Evolutionary conservation across 2,797 vertebrate species (phyloP).

Genomic region (Notoglanidium macrostoma): DNA sequence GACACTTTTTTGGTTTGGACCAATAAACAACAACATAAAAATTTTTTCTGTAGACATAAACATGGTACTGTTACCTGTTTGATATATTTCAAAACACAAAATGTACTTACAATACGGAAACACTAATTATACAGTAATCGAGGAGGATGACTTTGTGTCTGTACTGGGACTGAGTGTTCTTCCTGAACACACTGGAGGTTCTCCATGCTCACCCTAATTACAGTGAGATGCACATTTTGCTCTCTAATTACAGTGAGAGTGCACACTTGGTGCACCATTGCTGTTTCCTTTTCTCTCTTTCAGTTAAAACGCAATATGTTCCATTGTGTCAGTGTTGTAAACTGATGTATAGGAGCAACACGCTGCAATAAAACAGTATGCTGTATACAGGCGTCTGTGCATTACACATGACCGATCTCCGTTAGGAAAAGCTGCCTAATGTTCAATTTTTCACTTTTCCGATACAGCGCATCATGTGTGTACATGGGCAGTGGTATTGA

Average conservation of each 20-base stretch:
- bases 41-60: no score
- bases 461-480: neutral
- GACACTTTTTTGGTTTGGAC: no score
- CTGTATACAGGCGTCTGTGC: neutral
- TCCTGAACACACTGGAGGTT: neutral
- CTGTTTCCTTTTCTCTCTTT: neutral
- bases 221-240: constrained; percentile 5
- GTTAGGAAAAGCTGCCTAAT: neutral
- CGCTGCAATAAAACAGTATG: neutral
- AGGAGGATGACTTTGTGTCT: neutral
- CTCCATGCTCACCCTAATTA: constrained; percentile 1
- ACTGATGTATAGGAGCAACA: neutral
- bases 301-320: neutral
- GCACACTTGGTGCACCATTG: neutral
- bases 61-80: no score
- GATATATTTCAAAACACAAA: no score
- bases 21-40: no score
- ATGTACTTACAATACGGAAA: no score
- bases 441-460: neutral
- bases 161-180: neutral
- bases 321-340: neutral
- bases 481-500: neutral
- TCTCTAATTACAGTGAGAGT: constrained; percentile 1
- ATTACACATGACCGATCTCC: neutral
- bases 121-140: no score